Evolutionary conservation across 1,140 invertebrate species (phyloP), one percentile per base, ranked within the genome.

Genomic region (Scaptomyza graminum): DNA sequence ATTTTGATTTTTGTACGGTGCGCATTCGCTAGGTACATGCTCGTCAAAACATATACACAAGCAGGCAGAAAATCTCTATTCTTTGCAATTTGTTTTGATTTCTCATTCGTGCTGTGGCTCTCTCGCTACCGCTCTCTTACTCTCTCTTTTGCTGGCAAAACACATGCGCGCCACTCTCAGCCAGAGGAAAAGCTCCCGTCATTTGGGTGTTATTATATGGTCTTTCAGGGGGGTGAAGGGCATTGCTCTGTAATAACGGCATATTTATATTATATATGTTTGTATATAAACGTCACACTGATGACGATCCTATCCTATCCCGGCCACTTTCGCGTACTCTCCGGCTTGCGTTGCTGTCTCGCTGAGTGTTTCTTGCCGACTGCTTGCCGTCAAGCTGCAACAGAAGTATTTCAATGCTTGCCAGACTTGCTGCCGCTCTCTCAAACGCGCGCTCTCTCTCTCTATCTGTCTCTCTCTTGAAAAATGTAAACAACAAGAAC

Each of bases 31-130:
- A 81, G 76, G 87, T 90, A 90, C 87, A 90, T 75, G 87, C 87
- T 90, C 87, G 87, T 90, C 87, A 90, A 90, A 90, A 90, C 87
- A 85, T 90, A 89, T 78, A 83, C 79, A 83, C 80, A 78, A 69
- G 69, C 71, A 70, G 72, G 59, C 82, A 67, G 79, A 87, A 87
- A 87, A 88, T 87, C 82, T 87, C 83, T 87, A 87, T 88, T 87
- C 82, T 87, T 87, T 87, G 83, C 82, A 87, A 87, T 87, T 87
- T 87, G 82, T 87, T 87, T 87, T 87, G 82, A 87, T 87, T 87
- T 87, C 82, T 88, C 78, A 88, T 87, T 87, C 83, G 76, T 71
- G 59, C 61, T 51, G 52, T 18, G 56, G 43, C 61, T 62, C 43
- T 61, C 43, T 61, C 73, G 8, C 55, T 67, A 55, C 9, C 50